Conservation (phyloP, 2,797 vertebrate species). For the Syndactyla subalaris region DNA sequence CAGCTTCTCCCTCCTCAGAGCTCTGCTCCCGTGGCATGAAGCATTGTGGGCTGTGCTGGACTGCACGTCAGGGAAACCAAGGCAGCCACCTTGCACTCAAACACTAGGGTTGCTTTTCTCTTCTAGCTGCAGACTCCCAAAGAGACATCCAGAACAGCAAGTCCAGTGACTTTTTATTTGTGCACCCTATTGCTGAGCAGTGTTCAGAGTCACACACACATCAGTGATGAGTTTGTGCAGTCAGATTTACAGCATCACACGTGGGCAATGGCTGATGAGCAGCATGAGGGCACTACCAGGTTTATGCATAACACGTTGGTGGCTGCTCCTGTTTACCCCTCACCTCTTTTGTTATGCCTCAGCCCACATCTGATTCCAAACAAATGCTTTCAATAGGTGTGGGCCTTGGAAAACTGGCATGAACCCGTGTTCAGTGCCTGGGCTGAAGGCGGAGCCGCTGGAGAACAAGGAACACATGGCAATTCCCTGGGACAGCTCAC, state of each 20-base stretch:
- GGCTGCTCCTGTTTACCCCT: not conserved
- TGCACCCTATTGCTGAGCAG: accelerated
- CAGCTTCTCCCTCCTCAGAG: not conserved
- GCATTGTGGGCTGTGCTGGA: accelerated
- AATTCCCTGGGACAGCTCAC: not conserved
- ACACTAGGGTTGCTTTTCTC: not conserved
- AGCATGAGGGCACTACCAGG: not conserved
- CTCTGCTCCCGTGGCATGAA: accelerated
- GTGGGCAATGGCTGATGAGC: not conserved
- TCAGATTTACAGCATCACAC: not conserved
- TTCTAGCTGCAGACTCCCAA: not conserved
- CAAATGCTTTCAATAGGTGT: not conserved
- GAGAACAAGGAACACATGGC: not conserved
- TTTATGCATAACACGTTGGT: not conserved
- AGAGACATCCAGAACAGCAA: not conserved
- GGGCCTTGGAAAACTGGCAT: not conserved
- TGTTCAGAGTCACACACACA: not conserved
- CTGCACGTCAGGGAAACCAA: not conserved
- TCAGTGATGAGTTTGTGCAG: not conserved
- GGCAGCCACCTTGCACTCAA: not conserved
- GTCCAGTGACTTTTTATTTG: not conserved
- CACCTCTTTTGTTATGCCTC: not conserved
- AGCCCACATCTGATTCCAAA: not conserved
- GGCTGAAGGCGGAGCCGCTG: not conserved
- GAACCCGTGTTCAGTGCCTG: accelerated